Base-by-base conservation (phyloP, 2,888 invertebrate genomes). In the Liposcelis brunnea region DNA sequence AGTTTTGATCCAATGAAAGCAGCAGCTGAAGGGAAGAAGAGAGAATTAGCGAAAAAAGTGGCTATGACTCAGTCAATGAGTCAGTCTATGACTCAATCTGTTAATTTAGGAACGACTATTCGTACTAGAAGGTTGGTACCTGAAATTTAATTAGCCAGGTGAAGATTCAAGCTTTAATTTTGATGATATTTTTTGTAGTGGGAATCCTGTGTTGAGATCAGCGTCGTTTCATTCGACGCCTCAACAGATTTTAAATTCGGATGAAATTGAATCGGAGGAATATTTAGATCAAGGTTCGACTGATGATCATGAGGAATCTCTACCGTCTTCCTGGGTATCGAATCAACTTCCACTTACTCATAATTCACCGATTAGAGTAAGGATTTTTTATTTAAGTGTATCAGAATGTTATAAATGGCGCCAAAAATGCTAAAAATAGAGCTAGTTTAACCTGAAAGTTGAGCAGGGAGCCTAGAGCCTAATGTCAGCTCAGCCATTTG, bases 1-100 rank as follows among this genome's bases (percentile, higher is more conserved):
- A 89, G 85, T 54, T 95, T 95, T 64, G 91, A 95, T 67, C 94
- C 94, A 21, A 80, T 87, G 75, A 85, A 82, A 61, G 87, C 93
- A 0, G 93, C 91, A 0, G 86, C 86, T 15, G 87, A 90, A 59
- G 90, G 83, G 18, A 77, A 74, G 56, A 74, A 72, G 56, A 76
- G 74, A 44, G 62, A 63, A 43, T 55, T 54, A 14, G 56, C 58
- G 2, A 58, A 56, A 35, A 56, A 55, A 45, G 51, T 51, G 2
- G 49, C 52, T 8, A 46, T 49, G 10, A 33, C 42, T 15, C 37
- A 14, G 33, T 16, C 14, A 52, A 52, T 43, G 50, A 48, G 11
- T 48, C 38, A 46, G 12, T 34, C 45, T 36, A 49, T 11, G 40
- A 54, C 52, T 18, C 54, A 55, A 43, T 54, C 56, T 8, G 46